phyloP scores from a whole-genome alignment of 2,113 vertebrate species.

The Oreotrochilus melanogaster region DNA sequence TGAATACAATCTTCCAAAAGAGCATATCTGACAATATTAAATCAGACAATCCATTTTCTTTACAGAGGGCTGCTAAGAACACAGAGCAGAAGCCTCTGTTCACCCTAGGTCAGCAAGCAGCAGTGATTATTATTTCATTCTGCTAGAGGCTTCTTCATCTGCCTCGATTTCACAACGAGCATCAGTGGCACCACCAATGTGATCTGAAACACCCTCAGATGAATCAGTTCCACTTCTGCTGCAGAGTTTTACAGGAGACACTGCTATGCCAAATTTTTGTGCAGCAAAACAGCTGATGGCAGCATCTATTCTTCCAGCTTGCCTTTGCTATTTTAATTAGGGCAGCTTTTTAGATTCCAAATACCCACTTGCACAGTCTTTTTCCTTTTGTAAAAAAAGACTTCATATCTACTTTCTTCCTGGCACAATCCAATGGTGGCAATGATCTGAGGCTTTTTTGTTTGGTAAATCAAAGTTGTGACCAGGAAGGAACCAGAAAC shows the following conservation, averaged over 20 bases:
- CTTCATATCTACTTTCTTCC: background rate
- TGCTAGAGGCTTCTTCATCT: background rate
- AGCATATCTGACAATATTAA: background rate
- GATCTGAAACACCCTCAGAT: background rate
- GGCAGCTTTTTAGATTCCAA: background rate
- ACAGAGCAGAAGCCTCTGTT: background rate
- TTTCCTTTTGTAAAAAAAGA: background rate
- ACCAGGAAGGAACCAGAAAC: background rate
- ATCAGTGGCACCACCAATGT: background rate
- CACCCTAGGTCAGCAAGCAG: background rate
- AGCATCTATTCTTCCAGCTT: background rate
- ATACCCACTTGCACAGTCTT: background rate
- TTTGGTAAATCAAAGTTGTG: background rate
- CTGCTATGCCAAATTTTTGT: background rate
- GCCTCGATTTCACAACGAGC: background rate
- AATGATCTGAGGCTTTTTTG: background rate
- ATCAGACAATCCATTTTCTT: background rate
- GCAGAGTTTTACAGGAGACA: background rate
- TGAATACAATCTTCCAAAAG: background rate
- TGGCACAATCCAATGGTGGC: background rate
- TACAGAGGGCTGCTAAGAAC: background rate
- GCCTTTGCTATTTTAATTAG: background rate
- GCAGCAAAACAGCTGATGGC: background rate
- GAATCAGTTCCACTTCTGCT: background rate
- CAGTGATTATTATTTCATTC: background rate